Evolutionary conservation across 1,140 invertebrate genomes (phyloP).

Genomic region (Laodelphax striatellus): DNA sequence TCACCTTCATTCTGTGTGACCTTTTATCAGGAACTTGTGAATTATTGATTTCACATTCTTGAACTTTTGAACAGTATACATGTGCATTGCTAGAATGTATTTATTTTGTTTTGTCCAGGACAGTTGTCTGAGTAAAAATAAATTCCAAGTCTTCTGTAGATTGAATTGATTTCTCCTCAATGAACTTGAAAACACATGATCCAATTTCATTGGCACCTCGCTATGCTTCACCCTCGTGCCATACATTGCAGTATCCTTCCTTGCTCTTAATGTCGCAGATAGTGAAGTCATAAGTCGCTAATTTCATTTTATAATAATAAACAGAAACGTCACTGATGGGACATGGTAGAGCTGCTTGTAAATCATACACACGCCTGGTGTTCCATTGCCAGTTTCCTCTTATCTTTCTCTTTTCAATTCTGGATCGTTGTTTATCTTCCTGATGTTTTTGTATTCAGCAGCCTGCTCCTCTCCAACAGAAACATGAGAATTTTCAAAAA

Average conservation of each 20-base stretch:
- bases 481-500: not conserved
- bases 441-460: not conserved
- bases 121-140: constrained; percentile 9
- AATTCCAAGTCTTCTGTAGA: constrained; percentile 4
- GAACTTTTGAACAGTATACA: constrained; percentile 21
- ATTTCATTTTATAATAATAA: constrained; percentile 1
- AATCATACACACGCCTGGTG: no score
- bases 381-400: not conserved
- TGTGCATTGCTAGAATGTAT: constrained; percentile 25
- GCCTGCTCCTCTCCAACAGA: not conserved
- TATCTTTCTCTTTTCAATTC: not conserved
- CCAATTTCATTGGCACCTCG: constrained; percentile 17
- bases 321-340: not conserved
- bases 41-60: constrained; percentile 24
- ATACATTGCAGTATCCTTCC: not conserved
- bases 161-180: constrained; percentile 7
- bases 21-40: constrained; percentile 23
- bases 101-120: constrained; percentile 14
- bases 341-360: not conserved
- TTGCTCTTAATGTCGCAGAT: not conserved
- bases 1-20: constrained; percentile 35
- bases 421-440: not conserved
- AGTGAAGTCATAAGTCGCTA: not conserved
- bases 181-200: constrained; percentile 7
- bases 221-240: constrained; percentile 2